These are phyloP conservation scores for Indicator maculatus DNA, from an alignment of 2,113 vertebrate species.

Conservation along the genomic window DNA sequence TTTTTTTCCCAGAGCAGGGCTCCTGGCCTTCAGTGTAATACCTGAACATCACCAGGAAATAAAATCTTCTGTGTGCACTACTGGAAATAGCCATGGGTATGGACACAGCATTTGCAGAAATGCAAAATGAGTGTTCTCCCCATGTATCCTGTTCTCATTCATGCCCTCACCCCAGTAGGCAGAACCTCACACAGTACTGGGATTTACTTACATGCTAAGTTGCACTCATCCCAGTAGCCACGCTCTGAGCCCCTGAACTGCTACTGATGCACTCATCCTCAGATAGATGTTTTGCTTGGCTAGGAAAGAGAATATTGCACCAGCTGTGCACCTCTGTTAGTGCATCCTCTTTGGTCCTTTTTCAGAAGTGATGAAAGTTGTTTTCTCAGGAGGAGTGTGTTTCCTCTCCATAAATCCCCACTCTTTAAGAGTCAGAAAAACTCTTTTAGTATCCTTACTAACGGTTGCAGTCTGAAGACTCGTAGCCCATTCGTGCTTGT, in stretches of 20 bases:
- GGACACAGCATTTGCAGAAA: background rate
- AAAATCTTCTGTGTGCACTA: background rate
- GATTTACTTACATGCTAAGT: background rate
- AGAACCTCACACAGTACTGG: background rate
- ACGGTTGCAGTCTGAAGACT: background rate
- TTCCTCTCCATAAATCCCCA: background rate
- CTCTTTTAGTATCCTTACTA: background rate
- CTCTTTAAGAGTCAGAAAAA: background rate
- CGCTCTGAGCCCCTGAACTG: background rate
- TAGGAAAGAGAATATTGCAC: background rate
- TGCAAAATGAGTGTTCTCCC: background rate
- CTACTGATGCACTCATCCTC: background rate
- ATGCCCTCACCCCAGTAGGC: accelerated
- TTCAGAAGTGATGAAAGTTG: background rate
- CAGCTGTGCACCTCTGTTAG: background rate
- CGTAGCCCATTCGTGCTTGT: background rate
- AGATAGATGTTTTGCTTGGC: background rate
- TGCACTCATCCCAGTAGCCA: background rate
- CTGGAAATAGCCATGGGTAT: background rate
- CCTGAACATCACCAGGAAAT: background rate
- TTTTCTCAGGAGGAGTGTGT: background rate
- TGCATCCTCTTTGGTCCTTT: background rate
- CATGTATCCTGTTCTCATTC: background rate
- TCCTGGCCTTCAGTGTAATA: background rate
- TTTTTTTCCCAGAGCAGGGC: background rate